A percentile compares a stretch with the other conserved stretches of the same genome.
phyloP scores from a whole-genome alignment of 2,113 vertebrate species.

The Leptocoma aspasia region DNA sequence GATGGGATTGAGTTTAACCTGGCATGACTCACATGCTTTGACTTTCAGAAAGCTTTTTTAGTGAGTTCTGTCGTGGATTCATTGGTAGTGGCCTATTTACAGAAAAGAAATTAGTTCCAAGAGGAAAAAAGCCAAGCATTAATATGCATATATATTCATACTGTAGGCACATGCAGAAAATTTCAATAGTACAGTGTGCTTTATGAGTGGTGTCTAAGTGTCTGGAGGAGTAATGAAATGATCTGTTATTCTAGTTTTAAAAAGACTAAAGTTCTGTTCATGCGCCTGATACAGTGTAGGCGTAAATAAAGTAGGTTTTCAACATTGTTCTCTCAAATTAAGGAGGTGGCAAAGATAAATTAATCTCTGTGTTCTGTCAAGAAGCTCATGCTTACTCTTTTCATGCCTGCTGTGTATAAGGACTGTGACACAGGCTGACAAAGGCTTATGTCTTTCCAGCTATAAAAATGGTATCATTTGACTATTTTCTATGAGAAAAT shows the following conservation, averaged over 20 bases:
- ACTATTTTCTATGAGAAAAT: neutral
- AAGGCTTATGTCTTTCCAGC: neutral
- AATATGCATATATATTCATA: constrained; percentile 31
- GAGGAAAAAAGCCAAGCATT: neutral
- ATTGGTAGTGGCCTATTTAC: neutral
- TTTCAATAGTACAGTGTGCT: constrained; percentile 32
- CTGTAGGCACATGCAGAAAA: constrained; percentile 27
- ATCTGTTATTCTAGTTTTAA: constrained; percentile 57
- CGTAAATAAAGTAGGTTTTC: constrained; percentile 60
- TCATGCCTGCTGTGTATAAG: neutral
- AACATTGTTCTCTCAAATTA: constrained; percentile 59
- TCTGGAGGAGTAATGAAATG: constrained; percentile 64
- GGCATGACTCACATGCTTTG: neutral
- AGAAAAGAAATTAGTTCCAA: neutral
- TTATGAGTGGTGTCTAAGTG: constrained; percentile 57
- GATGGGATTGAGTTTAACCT: neutral
- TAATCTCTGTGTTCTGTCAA: constrained; percentile 57
- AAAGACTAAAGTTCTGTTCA: constrained; percentile 57
- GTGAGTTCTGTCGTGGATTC: neutral
- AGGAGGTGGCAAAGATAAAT: constrained; percentile 54
- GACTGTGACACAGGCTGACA: neutral
- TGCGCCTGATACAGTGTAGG: constrained; percentile 49
- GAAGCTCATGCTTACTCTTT: constrained; percentile 38
- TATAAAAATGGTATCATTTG: neutral
- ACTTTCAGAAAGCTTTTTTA: neutral